Conservation (phyloP, 2,113 vertebrate genomes). For the Otolemur garnettii region DNA sequence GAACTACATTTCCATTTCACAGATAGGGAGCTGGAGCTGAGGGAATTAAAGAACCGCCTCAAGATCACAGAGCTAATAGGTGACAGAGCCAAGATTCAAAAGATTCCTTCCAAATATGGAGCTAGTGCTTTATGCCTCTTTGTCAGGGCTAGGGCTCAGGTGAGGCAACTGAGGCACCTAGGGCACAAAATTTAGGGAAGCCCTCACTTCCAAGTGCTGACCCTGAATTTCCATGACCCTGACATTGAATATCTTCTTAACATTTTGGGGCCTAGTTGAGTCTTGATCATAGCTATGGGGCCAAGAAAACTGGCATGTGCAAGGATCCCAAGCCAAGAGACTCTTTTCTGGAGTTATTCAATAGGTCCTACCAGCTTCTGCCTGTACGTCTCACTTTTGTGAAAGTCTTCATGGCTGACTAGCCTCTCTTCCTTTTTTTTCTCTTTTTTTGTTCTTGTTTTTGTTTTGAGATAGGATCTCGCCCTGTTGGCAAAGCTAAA, state of each 20-base stretch:
- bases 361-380: not conserved
- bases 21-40: not conserved
- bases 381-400: not conserved
- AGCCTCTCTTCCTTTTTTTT: not conserved
- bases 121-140: not conserved
- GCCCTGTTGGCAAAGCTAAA: too few species aligned
- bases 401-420: not conserved
- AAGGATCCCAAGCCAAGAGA: not conserved
- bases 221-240: not conserved
- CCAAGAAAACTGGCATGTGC: not conserved
- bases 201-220: not conserved
- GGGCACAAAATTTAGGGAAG: not conserved
- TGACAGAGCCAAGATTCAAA: not conserved
- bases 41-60: not conserved
- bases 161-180: not conserved
- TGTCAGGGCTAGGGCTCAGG: not conserved
- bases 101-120: not conserved
- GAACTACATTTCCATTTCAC: not conserved
- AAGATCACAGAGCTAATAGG: not conserved
- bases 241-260: not conserved
- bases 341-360: not conserved
- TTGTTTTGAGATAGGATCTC: too few species aligned
- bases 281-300: not conserved
- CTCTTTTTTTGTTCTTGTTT: too few species aligned
- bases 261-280: not conserved